These are phyloP conservation scores for Thripadectes ignobilis DNA, from an alignment of 2,797 vertebrate genomes.

Conservation along the genomic window DNA sequence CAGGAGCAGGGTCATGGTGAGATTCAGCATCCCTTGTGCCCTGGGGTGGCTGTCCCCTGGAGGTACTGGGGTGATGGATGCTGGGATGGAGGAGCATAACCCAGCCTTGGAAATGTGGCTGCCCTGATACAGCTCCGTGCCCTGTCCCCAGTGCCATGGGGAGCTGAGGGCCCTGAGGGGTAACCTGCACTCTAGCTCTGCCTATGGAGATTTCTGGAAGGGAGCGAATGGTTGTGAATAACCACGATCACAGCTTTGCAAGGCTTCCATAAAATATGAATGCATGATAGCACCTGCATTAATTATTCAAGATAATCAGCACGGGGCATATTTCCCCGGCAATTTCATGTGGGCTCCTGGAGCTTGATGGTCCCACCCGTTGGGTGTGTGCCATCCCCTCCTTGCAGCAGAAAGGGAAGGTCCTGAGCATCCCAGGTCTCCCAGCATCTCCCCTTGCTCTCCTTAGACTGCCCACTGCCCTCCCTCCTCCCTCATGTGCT, in stretches of 20 bases:
- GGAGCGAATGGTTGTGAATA: neutral
- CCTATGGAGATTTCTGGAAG: neutral
- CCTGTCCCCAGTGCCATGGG: neutral
- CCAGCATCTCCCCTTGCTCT: neutral
- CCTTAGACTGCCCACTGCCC: neutral
- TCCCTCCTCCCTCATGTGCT: neutral
- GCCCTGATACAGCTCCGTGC: neutral
- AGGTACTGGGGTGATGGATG: neutral
- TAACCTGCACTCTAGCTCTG: accelerated
- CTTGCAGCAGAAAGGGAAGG: neutral
- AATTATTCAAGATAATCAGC: slow-evolving; percentile 52
- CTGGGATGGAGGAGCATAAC: neutral
- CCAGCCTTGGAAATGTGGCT: neutral
- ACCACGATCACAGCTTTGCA: neutral
- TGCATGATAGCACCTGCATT: neutral
- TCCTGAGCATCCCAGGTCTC: neutral
- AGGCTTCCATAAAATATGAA: neutral
- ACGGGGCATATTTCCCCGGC: neutral
- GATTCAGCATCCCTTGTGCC: neutral
- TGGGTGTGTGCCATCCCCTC: neutral
- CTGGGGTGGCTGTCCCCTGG: neutral
- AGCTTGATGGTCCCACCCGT: neutral
- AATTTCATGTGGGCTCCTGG: neutral
- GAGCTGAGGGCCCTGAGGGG: neutral
- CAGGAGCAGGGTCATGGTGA: accelerated